These are phyloP conservation scores for Eilema caniola DNA, from an alignment of 2,888 invertebrate species.

Conservation along the genomic window DNA sequence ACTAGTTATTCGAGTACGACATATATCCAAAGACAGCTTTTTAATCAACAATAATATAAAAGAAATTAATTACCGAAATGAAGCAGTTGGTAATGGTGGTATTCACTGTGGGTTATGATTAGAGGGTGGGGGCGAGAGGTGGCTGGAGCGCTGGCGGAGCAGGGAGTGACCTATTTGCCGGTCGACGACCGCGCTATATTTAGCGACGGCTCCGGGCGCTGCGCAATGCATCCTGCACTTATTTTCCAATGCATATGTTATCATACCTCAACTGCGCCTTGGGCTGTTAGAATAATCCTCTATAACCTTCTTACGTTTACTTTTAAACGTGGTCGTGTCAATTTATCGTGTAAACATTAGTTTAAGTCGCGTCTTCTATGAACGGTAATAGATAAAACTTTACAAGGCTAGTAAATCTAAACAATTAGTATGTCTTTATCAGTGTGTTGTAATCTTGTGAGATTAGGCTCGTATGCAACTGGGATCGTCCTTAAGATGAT, in stretches of 20 bases:
- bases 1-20: background rate
- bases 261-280: conserved; percentile 41
- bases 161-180: conserved; percentile 78
- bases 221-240: conserved; percentile 71
- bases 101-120: conserved; percentile 45
- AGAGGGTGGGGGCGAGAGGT: conserved; percentile 40
- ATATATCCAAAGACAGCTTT: background rate
- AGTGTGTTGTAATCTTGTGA: conserved; percentile 32
- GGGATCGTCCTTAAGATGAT: background rate
- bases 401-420: conserved; percentile 50
- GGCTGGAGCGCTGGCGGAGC: conserved; percentile 36
- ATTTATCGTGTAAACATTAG: conserved; percentile 44
- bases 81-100: conserved; percentile 18
- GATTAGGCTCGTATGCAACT: conserved; percentile 15
- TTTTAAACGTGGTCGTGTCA: conserved; percentile 42
- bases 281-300: conserved; percentile 50
- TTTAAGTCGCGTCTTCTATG: conserved; percentile 33
- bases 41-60: background rate
- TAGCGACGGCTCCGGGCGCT: conserved; percentile 66
- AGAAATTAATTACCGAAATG: background rate
- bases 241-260: conserved; percentile 71
- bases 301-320: conserved; percentile 43
- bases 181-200: conserved; percentile 82
- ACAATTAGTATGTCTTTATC: conserved; percentile 38
- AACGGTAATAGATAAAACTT: conserved; percentile 49